These are phyloP conservation scores for Leptinotarsa lineolata DNA, from an alignment of 1,140 invertebrate species.

Conservation along the genomic window DNA sequence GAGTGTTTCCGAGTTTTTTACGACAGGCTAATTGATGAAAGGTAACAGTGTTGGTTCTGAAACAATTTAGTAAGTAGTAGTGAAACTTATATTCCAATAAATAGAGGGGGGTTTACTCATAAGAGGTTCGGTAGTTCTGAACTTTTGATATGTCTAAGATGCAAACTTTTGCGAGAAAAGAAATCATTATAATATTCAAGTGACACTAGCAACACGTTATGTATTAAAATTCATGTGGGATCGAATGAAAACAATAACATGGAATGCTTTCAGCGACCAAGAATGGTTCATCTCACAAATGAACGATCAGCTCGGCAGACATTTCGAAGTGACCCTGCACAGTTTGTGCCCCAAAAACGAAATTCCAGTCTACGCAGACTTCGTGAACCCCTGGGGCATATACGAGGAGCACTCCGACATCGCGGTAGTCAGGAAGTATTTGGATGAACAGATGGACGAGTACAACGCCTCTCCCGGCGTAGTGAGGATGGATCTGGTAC, in stretches of 20 bases:
- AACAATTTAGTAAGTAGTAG: too few species aligned
- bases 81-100: not conserved
- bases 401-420: conserved; percentile 76
- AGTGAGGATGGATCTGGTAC: conserved; percentile 76
- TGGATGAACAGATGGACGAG: conserved; percentile 73
- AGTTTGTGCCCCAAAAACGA: conserved; percentile 77
- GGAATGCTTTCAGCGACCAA: conserved; percentile 63
- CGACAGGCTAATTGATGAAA: conserved; percentile 78
- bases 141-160: too few species aligned
- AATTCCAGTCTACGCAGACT: conserved; percentile 77
- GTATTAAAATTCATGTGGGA: too few species aligned
- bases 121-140: too few species aligned
- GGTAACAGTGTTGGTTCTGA: conserved; percentile 54
- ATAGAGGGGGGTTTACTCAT: too few species aligned
- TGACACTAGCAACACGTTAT: too few species aligned
- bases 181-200: too few species aligned
- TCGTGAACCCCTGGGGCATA: conserved; percentile 72
- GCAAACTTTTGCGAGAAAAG: too few species aligned
- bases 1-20: conserved; percentile 82
- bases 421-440: conserved; percentile 64
- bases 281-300: conserved; percentile 75
- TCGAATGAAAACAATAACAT: too few species aligned
- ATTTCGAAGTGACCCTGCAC: conserved; percentile 79
- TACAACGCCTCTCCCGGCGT: conserved; percentile 78
- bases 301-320: conserved; percentile 70